Base-by-base conservation (phyloP, 2,888 invertebrate species). In the Harpalus rufipes region DNA sequence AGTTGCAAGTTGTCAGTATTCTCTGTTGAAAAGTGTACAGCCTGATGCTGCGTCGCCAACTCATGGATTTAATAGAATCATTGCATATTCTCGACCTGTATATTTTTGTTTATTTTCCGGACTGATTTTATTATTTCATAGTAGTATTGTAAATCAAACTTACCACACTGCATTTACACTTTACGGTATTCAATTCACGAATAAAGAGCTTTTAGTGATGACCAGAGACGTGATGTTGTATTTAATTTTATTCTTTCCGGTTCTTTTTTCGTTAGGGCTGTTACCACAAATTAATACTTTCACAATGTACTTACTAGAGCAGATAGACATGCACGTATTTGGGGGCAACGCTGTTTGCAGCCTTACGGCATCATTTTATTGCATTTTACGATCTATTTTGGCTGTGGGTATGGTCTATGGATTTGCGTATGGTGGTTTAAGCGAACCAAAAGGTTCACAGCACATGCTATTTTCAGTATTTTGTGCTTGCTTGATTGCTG, bases 1-100 rank as follows among this genome's bases (percentile, higher is more conserved):
- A n/a, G 97, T 99, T 88, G 99, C 99, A 0, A 96, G 98, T 14
- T 98, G 98, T 89, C 99, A 99, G 91, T 99, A 99, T 91, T 98
- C 98, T 0, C 92, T 99, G 87, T 92, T 99, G 86, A 99, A 99
- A 92, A 98, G 98, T 87, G 99, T 99, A 0, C 99, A 99, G 89
- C 99, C 99, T 0, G 99, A 99, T 91, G 98, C 99, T 0, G 97
- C 99, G 0, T 99, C 99, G 1, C 99, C 99, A 0, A 98, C 98
- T 58, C 99, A 99, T 91, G 99, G 99, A 10, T 99, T 98, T 89
- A 99, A 99, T 90, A 95, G 97, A 88, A 95, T 98, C 88, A 97
- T 98, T 56, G 96, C 97, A 51, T 98, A 97, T 90, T 97, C 97
- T 21, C 94, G 98, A 86, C 97, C 99, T 5, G 96, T 98, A 14